Evolutionary conservation across 1,140 invertebrate genomes (phyloP).

Genomic region (Orchesella cincta): DNA sequence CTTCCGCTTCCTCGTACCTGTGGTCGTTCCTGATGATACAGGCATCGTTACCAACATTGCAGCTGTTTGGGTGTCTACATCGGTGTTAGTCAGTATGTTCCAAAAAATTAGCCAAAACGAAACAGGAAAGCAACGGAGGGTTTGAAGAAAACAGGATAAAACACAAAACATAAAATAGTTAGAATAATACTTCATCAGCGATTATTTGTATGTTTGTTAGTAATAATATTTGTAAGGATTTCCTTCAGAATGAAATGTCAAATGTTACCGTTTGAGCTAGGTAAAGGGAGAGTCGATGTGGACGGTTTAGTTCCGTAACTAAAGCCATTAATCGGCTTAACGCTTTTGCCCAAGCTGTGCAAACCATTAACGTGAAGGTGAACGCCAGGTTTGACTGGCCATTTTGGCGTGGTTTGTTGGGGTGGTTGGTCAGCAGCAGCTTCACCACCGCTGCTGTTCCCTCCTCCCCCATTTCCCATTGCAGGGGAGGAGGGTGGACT

Average conservation of each 20-base stretch:
- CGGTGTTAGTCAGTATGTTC: constrained; percentile 38
- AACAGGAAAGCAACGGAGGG: not conserved
- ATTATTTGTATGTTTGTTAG: no score
- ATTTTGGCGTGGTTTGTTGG: constrained; percentile 63
- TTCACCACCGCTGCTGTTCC: constrained; percentile 1
- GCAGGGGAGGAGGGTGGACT: constrained; percentile 4
- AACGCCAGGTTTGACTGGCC: constrained; percentile 84
- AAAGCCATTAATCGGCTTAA: constrained; percentile 52
- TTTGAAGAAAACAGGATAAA: not conserved
- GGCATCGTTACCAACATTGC: constrained; percentile 51
- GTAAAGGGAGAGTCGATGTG: constrained; percentile 43
- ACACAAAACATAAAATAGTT: not conserved
- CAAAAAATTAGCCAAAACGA: not conserved
- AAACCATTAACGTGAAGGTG: constrained; percentile 75
- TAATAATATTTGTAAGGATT: not conserved
- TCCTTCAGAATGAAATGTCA: not conserved
- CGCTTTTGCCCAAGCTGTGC: constrained; percentile 61
- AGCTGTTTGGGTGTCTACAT: constrained; percentile 51
- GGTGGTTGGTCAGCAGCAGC: constrained; percentile 56
- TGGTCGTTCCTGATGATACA: constrained; percentile 34
- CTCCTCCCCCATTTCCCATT: not conserved
- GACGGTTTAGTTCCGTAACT: constrained; percentile 50
- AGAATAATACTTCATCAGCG: no score
- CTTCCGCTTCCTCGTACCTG: constrained; percentile 51
- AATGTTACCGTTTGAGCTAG: not conserved